A percentile compares a stretch with the other conserved stretches of the same genome.
Evolutionary conservation across 1,140 invertebrate species (phyloP).

Genomic region (Caerostris darwini): DNA sequence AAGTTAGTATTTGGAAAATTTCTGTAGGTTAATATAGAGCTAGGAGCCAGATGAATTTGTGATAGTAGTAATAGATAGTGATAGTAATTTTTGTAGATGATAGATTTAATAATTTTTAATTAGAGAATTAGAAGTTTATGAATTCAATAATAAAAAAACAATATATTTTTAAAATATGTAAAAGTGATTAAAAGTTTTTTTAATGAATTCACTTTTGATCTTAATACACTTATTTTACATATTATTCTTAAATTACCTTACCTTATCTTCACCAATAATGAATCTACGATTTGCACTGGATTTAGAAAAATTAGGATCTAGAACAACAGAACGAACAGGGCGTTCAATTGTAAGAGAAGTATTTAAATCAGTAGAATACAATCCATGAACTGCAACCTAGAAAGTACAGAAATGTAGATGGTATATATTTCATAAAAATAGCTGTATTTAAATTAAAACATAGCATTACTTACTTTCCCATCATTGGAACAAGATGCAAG

Average conservation of each 20-base stretch:
- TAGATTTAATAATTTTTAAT: too few relatives aligned
- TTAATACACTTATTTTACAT: too few relatives aligned
- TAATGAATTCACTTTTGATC: too few relatives aligned
- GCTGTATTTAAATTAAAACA: not conserved
- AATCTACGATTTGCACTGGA: slow-evolving; percentile 89
- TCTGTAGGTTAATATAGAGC: too few relatives aligned
- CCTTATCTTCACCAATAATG: slow-evolving; percentile 88
- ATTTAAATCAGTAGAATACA: slow-evolving; percentile 92
- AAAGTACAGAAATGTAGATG: not conserved
- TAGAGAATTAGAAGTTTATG: too few relatives aligned
- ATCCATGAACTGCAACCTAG: slow-evolving; percentile 83
- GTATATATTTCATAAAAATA: not conserved
- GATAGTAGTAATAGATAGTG: too few relatives aligned
- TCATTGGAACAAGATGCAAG: slow-evolving; percentile 98
- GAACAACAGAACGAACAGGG: slow-evolving; percentile 92
- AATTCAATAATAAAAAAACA: too few relatives aligned
- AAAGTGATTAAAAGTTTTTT: too few relatives aligned
- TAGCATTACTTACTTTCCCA: slow-evolving; percentile 87
- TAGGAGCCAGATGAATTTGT: too few relatives aligned
- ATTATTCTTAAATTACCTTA: slow-evolving; percentile 65
- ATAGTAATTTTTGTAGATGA: too few relatives aligned
- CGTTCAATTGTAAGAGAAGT: slow-evolving; percentile 89
- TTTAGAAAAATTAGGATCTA: slow-evolving; percentile 93
- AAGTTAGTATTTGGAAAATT: too few relatives aligned
- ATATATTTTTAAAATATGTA: too few relatives aligned